Evolutionary conservation across 2,113 vertebrate species (phyloP).

Genomic region (Heteronetta atricapilla): DNA sequence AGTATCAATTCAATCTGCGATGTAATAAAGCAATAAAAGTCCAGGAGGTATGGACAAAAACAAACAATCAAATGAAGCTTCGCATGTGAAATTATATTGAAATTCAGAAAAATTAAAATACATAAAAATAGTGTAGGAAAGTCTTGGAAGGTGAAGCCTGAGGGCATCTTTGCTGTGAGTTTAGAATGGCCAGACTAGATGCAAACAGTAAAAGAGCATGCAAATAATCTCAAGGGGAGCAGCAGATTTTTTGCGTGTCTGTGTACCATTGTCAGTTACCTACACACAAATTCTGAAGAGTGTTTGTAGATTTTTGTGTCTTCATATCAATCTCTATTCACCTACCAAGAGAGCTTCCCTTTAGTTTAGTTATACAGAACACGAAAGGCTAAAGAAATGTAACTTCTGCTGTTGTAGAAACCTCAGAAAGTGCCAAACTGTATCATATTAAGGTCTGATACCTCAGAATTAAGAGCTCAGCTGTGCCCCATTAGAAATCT

Average conservation of each 20-base stretch:
- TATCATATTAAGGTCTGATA: not conserved
- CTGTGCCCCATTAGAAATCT: not conserved
- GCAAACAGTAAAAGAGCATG: not conserved
- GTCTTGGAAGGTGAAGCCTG: not conserved
- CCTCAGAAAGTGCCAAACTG: not conserved
- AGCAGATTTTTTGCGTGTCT: not conserved
- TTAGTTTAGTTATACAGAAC: not conserved
- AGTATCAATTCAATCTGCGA: not conserved
- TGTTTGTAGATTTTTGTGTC: not conserved
- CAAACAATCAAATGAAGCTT: not conserved
- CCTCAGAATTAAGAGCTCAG: accelerated
- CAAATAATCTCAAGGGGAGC: not conserved
- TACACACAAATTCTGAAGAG: not conserved
- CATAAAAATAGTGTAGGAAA: not conserved
- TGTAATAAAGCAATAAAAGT: not conserved
- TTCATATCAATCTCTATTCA: not conserved
- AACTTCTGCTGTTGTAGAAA: not conserved
- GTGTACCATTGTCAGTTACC: not conserved
- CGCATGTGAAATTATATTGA: not conserved
- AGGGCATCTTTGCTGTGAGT: not conserved
- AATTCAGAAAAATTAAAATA: not conserved
- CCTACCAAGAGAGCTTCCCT: not conserved
- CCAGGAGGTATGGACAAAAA: not conserved
- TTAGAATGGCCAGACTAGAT: not conserved
- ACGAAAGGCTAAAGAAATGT: not conserved